phyloP scores from a whole-genome alignment of 2,797 vertebrate species.

The Limosa lapponica region DNA sequence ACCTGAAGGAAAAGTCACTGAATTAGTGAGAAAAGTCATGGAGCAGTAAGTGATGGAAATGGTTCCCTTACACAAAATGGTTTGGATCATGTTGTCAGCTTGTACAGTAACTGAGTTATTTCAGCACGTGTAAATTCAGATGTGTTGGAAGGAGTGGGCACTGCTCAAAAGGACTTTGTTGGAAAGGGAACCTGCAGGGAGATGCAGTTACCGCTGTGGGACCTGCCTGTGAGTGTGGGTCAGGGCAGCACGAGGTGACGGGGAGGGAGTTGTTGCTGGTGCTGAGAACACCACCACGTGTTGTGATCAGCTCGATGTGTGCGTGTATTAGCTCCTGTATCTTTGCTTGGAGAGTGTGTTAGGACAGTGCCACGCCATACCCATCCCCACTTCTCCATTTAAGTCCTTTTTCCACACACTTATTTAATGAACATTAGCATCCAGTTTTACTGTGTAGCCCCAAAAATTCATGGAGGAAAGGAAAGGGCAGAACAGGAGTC shows the following conservation, averaged over 20 bases:
- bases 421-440: background rate
- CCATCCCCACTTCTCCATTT: background rate
- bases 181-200: background rate
- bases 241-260: background rate
- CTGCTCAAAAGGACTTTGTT: background rate
- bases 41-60: background rate
- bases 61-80: background rate
- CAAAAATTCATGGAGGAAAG: background rate
- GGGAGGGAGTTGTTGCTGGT: background rate
- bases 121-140: background rate
- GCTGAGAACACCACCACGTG: background rate
- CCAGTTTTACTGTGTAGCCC: background rate
- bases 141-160: background rate
- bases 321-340: background rate
- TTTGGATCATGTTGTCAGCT: background rate
- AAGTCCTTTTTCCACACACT: background rate
- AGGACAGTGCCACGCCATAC: background rate
- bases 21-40: background rate
- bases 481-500: background rate
- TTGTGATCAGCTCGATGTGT: background rate
- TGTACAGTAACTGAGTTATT: background rate
- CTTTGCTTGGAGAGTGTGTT: background rate
- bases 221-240: background rate
- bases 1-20: background rate
- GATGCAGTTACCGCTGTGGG: rapidly evolving